phyloP scores from a whole-genome alignment of 2,113 vertebrate species.

The Mola mola region DNA sequence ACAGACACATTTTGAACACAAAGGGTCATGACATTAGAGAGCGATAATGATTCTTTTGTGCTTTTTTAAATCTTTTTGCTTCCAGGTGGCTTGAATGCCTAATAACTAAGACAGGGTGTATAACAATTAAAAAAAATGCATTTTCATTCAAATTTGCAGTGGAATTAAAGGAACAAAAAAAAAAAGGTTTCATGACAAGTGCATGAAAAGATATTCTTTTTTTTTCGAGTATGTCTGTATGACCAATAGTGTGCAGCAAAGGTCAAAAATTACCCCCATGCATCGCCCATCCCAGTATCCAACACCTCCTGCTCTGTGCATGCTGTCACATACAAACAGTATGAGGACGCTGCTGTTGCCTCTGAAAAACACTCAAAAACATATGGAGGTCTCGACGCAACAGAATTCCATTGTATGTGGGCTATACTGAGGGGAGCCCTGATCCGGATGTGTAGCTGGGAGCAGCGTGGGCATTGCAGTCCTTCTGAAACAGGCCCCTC shows the following conservation, averaged over 20 bases:
- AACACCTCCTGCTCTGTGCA: not conserved
- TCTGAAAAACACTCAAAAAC: slow-evolving; percentile 59
- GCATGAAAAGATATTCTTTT: too few relatives aligned
- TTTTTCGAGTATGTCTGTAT: too few relatives aligned
- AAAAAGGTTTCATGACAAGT: too few relatives aligned
- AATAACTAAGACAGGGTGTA: not conserved
- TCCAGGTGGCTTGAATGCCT: slow-evolving; percentile 9
- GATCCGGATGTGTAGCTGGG: slow-evolving; percentile 52
- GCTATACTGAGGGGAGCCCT: slow-evolving; percentile 63
- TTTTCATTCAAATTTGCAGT: not conserved
- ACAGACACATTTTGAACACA: too few relatives aligned
- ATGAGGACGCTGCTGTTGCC: slow-evolving; percentile 28
- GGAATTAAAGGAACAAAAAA: slow-evolving; percentile 7
- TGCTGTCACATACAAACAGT: slow-evolving; percentile 37
- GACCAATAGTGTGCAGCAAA: too few relatives aligned
- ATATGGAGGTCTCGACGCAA: slow-evolving; percentile 64
- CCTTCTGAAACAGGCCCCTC: slow-evolving; percentile 68
- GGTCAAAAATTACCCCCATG: slow-evolving; percentile 25
- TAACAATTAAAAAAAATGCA: too few relatives aligned
- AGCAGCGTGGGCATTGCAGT: slow-evolving; percentile 49
- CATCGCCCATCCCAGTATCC: not conserved
- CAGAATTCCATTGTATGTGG: slow-evolving; percentile 73
- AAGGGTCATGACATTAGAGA: too few relatives aligned
- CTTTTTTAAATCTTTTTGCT: not conserved
- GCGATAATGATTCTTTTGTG: too few relatives aligned